Evolutionary conservation across 2,888 invertebrate species (phyloP).

Genomic region (Caenorhabditis zanzibari): DNA sequence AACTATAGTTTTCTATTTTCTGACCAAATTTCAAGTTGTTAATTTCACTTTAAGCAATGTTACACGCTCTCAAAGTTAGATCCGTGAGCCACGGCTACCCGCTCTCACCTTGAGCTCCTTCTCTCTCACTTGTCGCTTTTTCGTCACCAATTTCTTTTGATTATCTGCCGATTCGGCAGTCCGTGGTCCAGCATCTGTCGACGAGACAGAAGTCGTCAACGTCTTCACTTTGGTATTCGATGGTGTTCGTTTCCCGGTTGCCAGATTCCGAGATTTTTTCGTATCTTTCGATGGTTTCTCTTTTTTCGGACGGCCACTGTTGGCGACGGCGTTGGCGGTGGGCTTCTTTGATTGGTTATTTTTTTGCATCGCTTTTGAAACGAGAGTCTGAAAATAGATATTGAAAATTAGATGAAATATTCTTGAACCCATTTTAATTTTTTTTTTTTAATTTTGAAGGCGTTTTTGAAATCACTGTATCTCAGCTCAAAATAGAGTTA

Average conservation of each 20-base stretch:
- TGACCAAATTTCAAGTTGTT: too few species aligned
- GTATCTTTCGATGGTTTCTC: constrained; percentile 18
- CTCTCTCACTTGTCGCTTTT: constrained; percentile 5
- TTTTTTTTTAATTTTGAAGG: too few species aligned
- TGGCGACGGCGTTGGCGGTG: neutral
- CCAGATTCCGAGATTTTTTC: constrained; percentile 8
- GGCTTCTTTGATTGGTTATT: constrained; percentile 29
- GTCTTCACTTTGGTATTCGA: constrained; percentile 18
- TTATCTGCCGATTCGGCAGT: constrained; percentile 3
- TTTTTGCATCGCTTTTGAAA: constrained; percentile 24
- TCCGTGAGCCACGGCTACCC: too few species aligned
- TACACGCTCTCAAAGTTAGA: too few species aligned
- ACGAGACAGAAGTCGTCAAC: constrained; percentile 5
- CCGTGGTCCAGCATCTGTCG: neutral
- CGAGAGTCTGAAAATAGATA: constrained; percentile 37
- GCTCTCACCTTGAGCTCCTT: constrained; percentile 29
- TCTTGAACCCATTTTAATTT: too few species aligned
- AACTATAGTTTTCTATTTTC: too few species aligned
- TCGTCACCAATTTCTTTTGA: constrained; percentile 23
- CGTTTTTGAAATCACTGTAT: too few species aligned
- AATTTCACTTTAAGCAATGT: too few species aligned
- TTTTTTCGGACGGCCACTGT: constrained; percentile 16
- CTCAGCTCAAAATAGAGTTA: too few species aligned
- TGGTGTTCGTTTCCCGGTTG: constrained; percentile 6
- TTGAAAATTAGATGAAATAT: too few species aligned